Evolutionary conservation across 2,113 vertebrate species (phyloP).

Genomic region (Dromaius novaehollandiae): DNA sequence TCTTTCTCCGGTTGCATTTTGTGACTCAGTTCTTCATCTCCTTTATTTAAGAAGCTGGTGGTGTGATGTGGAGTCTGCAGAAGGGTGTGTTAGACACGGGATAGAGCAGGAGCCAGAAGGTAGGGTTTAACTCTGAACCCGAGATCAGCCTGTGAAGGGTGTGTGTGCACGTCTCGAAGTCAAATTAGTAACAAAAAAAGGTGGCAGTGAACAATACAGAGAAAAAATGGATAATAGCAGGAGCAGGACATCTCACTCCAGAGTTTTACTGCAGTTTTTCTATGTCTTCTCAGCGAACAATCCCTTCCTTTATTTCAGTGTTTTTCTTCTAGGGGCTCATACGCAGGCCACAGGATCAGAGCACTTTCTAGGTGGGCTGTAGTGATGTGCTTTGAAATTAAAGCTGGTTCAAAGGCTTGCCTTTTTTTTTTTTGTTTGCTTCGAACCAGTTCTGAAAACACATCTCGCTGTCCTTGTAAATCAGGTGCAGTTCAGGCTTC

Average conservation of each 20-base stretch:
- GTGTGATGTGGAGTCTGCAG: neutral
- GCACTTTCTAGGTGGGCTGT: neutral
- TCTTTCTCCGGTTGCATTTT: neutral
- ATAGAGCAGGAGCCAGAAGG: neutral
- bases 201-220: neutral
- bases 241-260: neutral
- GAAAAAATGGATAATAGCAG: neutral
- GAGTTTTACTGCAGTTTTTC: neutral
- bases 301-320: neutral
- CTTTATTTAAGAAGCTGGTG: neutral
- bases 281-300: neutral
- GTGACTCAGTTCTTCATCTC: conserved; percentile 1
- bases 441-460: neutral
- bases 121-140: neutral
- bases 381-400: neutral
- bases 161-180: neutral
- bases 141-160: neutral
- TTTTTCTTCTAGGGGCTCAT: neutral
- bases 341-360: neutral
- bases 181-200: neutral
- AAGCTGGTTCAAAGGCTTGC: neutral
- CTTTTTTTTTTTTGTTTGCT: neutral
- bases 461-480: neutral
- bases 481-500: neutral
- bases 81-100: neutral